Evolutionary conservation across 2,888 invertebrate species (phyloP).

Genomic region (Cataglyphis rosenhaueri): DNA sequence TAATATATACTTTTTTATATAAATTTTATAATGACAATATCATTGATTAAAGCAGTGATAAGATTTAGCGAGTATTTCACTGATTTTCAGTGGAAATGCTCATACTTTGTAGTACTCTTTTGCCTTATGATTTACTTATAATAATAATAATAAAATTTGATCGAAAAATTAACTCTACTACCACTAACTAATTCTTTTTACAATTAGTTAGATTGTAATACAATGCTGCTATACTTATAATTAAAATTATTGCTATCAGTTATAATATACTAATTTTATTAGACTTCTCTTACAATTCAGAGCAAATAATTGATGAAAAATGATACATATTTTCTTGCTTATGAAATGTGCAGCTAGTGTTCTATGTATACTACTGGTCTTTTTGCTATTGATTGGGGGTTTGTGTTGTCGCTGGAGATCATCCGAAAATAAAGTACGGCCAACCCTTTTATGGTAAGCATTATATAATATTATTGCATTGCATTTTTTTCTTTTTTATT

Average conservation of each 20-base stretch:
- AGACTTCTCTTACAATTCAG: background rate
- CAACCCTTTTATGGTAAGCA: constrained; percentile 81
- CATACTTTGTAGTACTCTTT: background rate
- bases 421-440: constrained; percentile 78
- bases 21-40: background rate
- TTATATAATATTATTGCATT: background rate
- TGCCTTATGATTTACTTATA: background rate
- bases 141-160: background rate
- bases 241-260: background rate
- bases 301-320: background rate
- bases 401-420: constrained; percentile 81
- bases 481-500: background rate
- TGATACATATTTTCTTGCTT: constrained; percentile 1
- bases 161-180: too few species aligned
- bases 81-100: too few species aligned
- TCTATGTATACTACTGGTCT: constrained; percentile 77
- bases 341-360: constrained; percentile 73
- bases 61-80: background rate
- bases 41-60: background rate
- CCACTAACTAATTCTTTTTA: too few species aligned
- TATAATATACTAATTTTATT: background rate
- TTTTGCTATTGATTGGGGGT: constrained; percentile 79
- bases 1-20: background rate
- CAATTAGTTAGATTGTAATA: background rate
- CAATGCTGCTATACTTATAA: background rate